Evolutionary conservation across 2,888 invertebrate species (phyloP), one percentile per base, ranked within the genome.

Genomic region (Netelia inedita): DNA sequence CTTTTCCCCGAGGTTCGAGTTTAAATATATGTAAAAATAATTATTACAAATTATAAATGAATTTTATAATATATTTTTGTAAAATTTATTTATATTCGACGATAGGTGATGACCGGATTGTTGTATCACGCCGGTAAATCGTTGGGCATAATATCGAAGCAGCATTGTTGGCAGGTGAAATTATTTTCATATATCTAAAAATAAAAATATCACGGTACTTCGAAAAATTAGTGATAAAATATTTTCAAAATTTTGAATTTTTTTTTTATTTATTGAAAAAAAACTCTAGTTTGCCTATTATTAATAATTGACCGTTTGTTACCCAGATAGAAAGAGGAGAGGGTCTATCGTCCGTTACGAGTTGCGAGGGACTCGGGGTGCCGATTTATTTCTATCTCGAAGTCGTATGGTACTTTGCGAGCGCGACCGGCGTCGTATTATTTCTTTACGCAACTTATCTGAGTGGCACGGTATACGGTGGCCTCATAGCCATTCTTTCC

Each of bases 361-460:
- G 96, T 90, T 98, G 98, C 92, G 96, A 96, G 89, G 98, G 97
- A n/a, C 91, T 97, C 0, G 97, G 96, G 0, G 97, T 97, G 87
- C 97, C 97, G 0, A 95, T 97, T 81, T 96, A 97, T 92, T 98
- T 98, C 94, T 98, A 98, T 91, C 94, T 98, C 75, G 96, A 97
- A 89, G 95, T 95, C 2, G 96, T 97, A 0, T 98, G 98, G 96
- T 91, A 95, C 35, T 94, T 96, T 69, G 96, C 97, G 2, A 96
- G 97, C 0, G 91, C 96, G n/a, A 96, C 97, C 9, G 95, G 96
- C 0, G 94, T 95, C 0, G 94, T 96, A 0, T 90, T 97, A 5
- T 97, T 97, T 90, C 91, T 96, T 2, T 96, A 96, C 89, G 96
- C 96, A 0, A 94, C 95, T 0, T 95, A 95, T 68, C 92, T 97